phyloP scores from a whole-genome alignment of 2,888 invertebrate genomes.

The Loripinus fragilis region DNA sequence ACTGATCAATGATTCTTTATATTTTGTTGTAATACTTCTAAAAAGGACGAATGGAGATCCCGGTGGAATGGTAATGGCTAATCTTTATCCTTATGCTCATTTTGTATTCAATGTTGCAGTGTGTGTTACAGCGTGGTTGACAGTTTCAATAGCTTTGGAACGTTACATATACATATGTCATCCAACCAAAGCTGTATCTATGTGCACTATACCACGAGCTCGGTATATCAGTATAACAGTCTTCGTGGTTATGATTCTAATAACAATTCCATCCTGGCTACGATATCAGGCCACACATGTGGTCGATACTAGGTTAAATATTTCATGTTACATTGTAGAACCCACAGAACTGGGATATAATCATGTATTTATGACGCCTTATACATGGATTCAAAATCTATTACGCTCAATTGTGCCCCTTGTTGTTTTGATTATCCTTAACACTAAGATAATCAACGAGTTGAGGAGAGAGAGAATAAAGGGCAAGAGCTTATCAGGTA shows the following conservation, averaged over 20 bases:
- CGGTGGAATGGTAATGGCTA: conserved; percentile 66
- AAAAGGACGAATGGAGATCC: conserved; percentile 61
- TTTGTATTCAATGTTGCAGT: conserved; percentile 78
- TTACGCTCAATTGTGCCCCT: conserved; percentile 80
- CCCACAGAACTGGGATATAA: conserved; percentile 75
- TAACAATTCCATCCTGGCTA: conserved; percentile 79
- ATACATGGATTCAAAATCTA: conserved; percentile 79
- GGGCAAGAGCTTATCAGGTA: conserved; percentile 74
- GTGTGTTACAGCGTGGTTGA: conserved; percentile 78
- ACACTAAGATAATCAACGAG: conserved; percentile 79
- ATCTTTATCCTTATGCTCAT: conserved; percentile 80
- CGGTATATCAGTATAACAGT: conserved; percentile 74
- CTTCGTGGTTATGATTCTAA: conserved; percentile 74
- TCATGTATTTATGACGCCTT: conserved; percentile 76
- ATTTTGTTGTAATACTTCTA: conserved; percentile 75
- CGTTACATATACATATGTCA: conserved; percentile 79
- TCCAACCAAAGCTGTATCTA: conserved; percentile 70
- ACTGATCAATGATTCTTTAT: conserved; percentile 76
- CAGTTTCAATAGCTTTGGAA: conserved; percentile 80
- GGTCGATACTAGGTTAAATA: conserved; percentile 62
- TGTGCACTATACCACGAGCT: conserved; percentile 74
- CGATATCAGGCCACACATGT: conserved; percentile 74
- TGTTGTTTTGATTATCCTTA: conserved; percentile 78
- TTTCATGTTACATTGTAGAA: conserved; percentile 65
- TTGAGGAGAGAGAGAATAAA: conserved; percentile 75